Evolutionary conservation across 2,113 vertebrate genomes (phyloP).

Genomic region (Grantiella picta): DNA sequence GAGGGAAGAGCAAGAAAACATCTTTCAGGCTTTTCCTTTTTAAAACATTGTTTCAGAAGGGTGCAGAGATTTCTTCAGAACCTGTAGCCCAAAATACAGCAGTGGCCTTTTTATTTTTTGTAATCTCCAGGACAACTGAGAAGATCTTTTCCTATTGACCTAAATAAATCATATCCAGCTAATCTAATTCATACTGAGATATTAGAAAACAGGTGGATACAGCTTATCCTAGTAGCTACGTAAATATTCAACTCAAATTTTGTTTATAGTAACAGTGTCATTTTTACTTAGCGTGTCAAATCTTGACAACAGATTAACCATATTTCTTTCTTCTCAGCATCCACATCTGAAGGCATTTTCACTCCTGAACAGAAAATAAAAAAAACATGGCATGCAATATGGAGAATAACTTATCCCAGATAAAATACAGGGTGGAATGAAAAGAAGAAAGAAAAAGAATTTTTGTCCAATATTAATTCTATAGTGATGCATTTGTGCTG

Average conservation of each 20-base stretch:
- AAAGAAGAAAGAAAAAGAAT: not conserved
- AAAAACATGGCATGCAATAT: not conserved
- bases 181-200: not conserved
- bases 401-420: not conserved
- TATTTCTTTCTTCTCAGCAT: not conserved
- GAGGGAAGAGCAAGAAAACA: not conserved
- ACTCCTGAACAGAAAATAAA: not conserved
- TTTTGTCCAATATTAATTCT: not conserved
- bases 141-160: not conserved
- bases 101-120: not conserved
- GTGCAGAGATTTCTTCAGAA: not conserved
- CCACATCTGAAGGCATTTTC: not conserved
- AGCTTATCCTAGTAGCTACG: not conserved
- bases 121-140: not conserved
- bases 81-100: not conserved
- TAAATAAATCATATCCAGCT: not conserved
- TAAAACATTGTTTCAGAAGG: not conserved
- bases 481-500: not conserved
- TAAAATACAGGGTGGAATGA: not conserved
- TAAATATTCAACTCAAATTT: slow-evolving; percentile 2
- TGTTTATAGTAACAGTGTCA: not conserved
- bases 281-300: not conserved
- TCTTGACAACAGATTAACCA: not conserved
- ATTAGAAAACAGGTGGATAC: not conserved
- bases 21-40: not conserved